Percentiles rank a stretch among this genome's conserved stretches.
These are phyloP conservation scores for Polypedilum pembai DNA, from an alignment of 1,140 invertebrate species.

Conservation along the genomic window DNA sequence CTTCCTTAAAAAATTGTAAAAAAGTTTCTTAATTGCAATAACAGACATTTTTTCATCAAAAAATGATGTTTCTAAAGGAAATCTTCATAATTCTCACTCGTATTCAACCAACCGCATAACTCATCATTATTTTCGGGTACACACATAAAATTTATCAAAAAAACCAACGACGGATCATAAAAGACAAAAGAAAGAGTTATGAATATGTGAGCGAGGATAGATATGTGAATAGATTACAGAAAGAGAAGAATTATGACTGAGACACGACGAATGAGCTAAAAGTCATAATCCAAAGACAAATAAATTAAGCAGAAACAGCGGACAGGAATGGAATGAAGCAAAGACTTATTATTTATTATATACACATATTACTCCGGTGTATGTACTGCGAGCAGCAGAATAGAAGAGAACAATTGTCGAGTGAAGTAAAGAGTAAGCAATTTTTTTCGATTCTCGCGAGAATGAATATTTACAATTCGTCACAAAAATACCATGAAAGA, in stretches of 20 bases:
- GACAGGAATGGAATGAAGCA: not conserved
- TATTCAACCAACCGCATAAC: too few relatives aligned
- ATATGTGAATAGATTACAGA: constrained; percentile 13
- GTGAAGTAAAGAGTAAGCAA: too few relatives aligned
- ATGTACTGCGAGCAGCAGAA: not conserved
- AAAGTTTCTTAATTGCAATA: too few relatives aligned
- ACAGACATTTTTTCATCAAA: too few relatives aligned
- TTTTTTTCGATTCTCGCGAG: not conserved
- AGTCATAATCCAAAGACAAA: constrained; percentile 24
- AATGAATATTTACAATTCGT: constrained; percentile 28
- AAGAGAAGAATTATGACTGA: not conserved
- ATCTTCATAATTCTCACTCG: too few relatives aligned
- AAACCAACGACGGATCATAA: too few relatives aligned
- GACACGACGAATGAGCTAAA: not conserved
- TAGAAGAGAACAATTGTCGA: not conserved
- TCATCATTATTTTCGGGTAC: too few relatives aligned
- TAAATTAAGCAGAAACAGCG: constrained; percentile 8
- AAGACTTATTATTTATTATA: constrained; percentile 28
- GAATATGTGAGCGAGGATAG: not conserved
- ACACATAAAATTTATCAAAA: too few relatives aligned
- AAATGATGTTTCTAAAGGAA: too few relatives aligned
- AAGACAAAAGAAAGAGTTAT: too few relatives aligned
- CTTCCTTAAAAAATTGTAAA: too few relatives aligned
- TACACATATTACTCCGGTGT: not conserved
- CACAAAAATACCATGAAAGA: not conserved